Evolutionary conservation across 2,888 invertebrate species (phyloP), one percentile per base, ranked within the genome.

Genomic region (Stomorhina lunata): DNA sequence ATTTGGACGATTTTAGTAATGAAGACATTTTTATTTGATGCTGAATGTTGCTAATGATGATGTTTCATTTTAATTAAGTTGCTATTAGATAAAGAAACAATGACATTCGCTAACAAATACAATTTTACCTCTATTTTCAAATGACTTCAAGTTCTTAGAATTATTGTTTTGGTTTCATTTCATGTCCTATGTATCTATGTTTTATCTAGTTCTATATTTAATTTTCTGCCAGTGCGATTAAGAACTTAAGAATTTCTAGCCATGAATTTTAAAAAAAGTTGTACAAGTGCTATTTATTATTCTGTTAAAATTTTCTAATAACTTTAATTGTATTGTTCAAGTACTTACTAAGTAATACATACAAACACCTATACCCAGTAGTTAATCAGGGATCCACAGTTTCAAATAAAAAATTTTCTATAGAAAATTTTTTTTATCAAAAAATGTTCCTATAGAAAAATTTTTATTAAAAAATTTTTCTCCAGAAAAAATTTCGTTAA

Each of bases 301-400:
- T 57, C 25, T 61, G 17, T 61, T 34, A 27, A 34, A 59, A 71
- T 25, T 61, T 61, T 72, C 50, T 61, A 73, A 65, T 73, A 63
- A 73, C 43, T 55, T 63, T 63, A 53, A 17, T 72, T 15, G 32
- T 20, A 9, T 27, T 20, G n/a, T n/a, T n/a, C n/a, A n/a, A n/a
- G n/a, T n/a, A n/a, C n/a, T n/a, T n/a, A n/a, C n/a, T n/a, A n/a
- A n/a, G n/a, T n/a, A n/a, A n/a, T 34, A 15, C 10, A 43, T 15
- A 25, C n/a, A 40, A 15, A 43, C 4, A 17, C 3, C 10, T 1
- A 27, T 2, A 59, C 2, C 22, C 15, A 12, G 15, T 3, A 27
- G 40, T 10, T 1, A 20, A 57, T 17, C 17, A 32, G 15, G 12
- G 25, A 4, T 12, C 0, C n/a, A 4, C 0, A 2, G 3, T 50